Evolutionary conservation across 2,888 invertebrate species (phyloP), one percentile per base, ranked within the genome.

Genomic region (Tetragonisca angustula): DNA sequence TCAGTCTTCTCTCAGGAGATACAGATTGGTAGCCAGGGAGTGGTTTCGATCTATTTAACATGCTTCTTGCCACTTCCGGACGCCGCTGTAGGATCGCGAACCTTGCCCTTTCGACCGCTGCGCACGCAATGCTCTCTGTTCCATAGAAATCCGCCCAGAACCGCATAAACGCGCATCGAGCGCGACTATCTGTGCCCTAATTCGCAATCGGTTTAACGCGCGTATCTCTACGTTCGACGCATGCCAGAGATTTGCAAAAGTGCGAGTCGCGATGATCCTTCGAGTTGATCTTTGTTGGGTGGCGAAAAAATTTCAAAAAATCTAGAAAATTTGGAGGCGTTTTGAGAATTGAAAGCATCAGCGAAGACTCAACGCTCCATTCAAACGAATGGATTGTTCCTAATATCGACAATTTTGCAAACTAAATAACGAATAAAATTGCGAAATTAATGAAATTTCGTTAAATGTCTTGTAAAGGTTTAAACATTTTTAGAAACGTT

Each of bases 41-140:
- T 64, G 65, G 54, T 61, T 77, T 61, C 81, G 70, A 81, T 61
- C 81, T 77, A 77, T 56, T 77, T 74, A 81, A 74, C 59, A 32
- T 64, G 59, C 73, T 76, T 61, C 72, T 76, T 73, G 17, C 59
- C 50, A 69, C 49, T 32, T 17, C 4, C 17, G 36, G 61, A 54
- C 61, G 61, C n/a, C 59, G 21, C 43, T 52, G 15, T 32, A 43
- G 21, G 52, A n/a, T 32, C 21, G 49, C 54, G 76, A 81, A 83
- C 81, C 62, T 24, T 67, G 27, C 56, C 76, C 77, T 83, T 83
- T 61, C 21, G 32, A 13, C 15, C 2, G 13, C 19, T 27, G 49
- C 24, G 54, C 32, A 56, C 59, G 64, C 62, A 24, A 24, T 61
- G 11, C n/a, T 27, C 50, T 69, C 21, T 32, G 49, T 52, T n/a